Evolutionary conservation across 2,797 vertebrate species (phyloP).

Genomic region (Ibycter americanus): DNA sequence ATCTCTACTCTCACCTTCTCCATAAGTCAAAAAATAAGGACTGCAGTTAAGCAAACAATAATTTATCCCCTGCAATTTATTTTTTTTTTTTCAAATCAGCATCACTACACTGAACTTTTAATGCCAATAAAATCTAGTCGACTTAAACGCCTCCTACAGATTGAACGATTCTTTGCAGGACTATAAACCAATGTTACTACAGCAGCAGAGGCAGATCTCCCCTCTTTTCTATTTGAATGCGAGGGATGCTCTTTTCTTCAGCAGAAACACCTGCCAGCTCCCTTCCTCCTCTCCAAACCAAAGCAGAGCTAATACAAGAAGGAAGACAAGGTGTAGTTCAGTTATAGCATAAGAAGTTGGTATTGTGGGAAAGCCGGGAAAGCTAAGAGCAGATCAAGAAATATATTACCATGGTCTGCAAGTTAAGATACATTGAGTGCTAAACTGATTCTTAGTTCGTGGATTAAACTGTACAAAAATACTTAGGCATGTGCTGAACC

Average conservation of each 20-base stretch:
- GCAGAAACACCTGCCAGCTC: neutral
- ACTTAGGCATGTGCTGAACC: rapidly evolving
- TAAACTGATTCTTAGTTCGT: neutral
- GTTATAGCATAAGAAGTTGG: neutral
- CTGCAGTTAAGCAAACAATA: neutral
- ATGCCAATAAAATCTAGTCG: neutral
- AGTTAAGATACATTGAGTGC: neutral
- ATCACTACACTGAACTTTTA: neutral
- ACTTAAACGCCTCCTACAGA: neutral
- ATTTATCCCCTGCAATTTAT: neutral
- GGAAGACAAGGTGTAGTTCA: neutral
- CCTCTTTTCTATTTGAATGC: neutral
- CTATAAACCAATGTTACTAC: neutral
- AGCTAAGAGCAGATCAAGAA: neutral
- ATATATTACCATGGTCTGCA: neutral
- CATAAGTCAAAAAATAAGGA: neutral
- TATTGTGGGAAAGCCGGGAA: neutral
- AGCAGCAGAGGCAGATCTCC: neutral
- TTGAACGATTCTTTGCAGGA: neutral
- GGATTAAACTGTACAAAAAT: neutral
- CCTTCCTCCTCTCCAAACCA: neutral
- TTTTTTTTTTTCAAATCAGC: neutral
- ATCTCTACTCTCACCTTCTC: neutral
- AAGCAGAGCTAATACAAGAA: neutral
- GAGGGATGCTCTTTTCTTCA: neutral